A percentile compares a stretch with the other conserved stretches of the same genome.
Evolutionary conservation across 2,113 vertebrate genomes (phyloP).

Genomic region (Ascaphus truei): DNA sequence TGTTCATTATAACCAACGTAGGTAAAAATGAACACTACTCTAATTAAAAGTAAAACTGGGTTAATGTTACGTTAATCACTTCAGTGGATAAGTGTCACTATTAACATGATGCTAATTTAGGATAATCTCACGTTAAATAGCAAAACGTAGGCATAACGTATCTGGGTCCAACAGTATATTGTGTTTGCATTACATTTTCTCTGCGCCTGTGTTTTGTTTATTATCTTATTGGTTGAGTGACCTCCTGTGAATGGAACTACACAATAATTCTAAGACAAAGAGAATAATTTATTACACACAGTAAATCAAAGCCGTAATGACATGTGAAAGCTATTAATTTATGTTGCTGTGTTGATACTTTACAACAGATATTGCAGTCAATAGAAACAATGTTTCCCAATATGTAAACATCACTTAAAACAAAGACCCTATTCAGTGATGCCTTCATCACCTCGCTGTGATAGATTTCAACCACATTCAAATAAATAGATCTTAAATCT

Average conservation of each 20-base stretch:
- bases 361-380: not conserved
- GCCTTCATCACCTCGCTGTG: no score
- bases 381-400: not conserved
- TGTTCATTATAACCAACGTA: no score
- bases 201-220: not conserved
- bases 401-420: constrained; percentile 2
- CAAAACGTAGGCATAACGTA: no score
- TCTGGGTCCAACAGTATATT: no score
- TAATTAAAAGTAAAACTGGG: no score
- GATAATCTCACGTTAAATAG: no score
- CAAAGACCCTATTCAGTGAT: not conserved
- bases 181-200: not conserved
- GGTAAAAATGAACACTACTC: no score
- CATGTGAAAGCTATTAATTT: constrained; percentile 21
- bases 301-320: constrained; percentile 7
- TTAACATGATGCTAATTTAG: no score
- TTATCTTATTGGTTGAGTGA: not conserved
- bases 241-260: constrained; percentile 3
- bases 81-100: no score
- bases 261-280: constrained; percentile 1
- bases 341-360: not conserved
- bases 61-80: no score
- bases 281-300: constrained; percentile 24
- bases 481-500: no score
- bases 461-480: no score